Evolutionary conservation across 2,797 vertebrate species (phyloP).

Genomic region (Cuculus canorus): DNA sequence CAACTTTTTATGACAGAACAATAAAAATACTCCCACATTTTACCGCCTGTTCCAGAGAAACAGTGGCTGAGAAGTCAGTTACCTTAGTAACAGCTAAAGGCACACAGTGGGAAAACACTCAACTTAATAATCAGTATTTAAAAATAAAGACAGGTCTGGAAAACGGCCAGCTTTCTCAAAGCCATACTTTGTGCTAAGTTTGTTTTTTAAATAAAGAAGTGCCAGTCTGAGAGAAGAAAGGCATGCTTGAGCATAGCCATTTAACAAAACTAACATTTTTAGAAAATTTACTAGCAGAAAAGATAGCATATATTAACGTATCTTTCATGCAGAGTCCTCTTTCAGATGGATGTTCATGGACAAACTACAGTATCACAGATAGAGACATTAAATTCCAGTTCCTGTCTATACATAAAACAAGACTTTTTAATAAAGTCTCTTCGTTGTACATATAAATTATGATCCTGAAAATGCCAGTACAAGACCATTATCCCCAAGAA

Average conservation of each 20-base stretch:
- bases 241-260: slow-evolving; percentile 2
- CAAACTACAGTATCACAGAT: slow-evolving; percentile 6
- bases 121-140: slow-evolving; percentile 1
- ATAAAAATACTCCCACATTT: slow-evolving; percentile 17
- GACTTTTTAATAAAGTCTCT: slow-evolving; percentile 13
- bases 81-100: slow-evolving; percentile 63
- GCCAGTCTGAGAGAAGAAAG: neutral
- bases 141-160: slow-evolving; percentile 15
- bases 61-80: slow-evolving; percentile 3
- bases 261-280: neutral
- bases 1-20: neutral
- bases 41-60: slow-evolving; percentile 42
- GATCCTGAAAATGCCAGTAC: neutral
- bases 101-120: slow-evolving; percentile 38
- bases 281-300: slow-evolving; percentile 33
- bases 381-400: neutral
- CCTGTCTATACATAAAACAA: neutral
- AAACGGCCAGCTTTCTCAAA: neutral
- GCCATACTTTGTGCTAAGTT: neutral
- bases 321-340: slow-evolving; percentile 14
- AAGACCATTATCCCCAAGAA: slow-evolving; percentile 13
- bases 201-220: slow-evolving; percentile 16
- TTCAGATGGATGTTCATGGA: neutral
- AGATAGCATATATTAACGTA: neutral
- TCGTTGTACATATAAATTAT: slow-evolving; percentile 32